These are phyloP conservation scores for Mastacembelus armatus DNA, from an alignment of 2,797 vertebrate species.

Conservation along the genomic window DNA sequence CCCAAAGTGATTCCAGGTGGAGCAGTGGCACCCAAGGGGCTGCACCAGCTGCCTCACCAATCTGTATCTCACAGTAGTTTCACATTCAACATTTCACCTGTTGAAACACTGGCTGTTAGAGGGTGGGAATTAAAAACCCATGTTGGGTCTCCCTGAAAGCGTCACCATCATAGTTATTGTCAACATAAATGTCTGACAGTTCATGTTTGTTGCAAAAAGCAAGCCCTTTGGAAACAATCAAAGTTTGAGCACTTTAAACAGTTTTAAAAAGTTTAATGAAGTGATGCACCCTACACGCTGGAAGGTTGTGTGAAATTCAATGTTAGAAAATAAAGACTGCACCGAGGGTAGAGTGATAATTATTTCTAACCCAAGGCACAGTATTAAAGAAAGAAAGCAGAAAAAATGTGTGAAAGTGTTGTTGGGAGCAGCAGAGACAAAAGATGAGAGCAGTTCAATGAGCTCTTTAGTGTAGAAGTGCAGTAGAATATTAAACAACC, in stretches of 20 bases:
- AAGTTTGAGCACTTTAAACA: conserved; percentile 53
- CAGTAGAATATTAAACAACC: conserved; percentile 15
- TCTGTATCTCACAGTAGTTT: conserved; percentile 25
- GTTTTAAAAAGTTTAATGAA: conserved; percentile 71
- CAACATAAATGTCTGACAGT: conserved; percentile 28
- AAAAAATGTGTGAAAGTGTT: conserved; percentile 25
- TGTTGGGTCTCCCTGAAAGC: not conserved
- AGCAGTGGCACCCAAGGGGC: conserved; percentile 34
- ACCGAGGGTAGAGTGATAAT: conserved; percentile 4
- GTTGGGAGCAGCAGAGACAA: conserved; percentile 14
- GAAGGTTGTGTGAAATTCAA: conserved; percentile 45
- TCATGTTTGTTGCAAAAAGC: not conserved
- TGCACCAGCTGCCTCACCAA: conserved; percentile 55
- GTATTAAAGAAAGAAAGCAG: conserved; percentile 24
- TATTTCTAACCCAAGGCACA: conserved; percentile 45
- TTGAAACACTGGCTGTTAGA: conserved; percentile 23
- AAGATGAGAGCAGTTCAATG: conserved; percentile 23
- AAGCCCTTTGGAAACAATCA: conserved; percentile 3
- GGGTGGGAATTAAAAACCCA: conserved; percentile 25
- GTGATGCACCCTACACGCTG: conserved; percentile 25
- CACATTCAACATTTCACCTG: conserved; percentile 30
- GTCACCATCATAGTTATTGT: conserved; percentile 16
- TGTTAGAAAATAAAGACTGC: conserved; percentile 34
- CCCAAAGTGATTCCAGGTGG: conserved; percentile 55
- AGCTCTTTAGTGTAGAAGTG: conserved; percentile 8